Percentiles rank a stretch among this genome's conserved stretches.
Conservation (phyloP, 2,888 invertebrate species). For the Strigamia transsilvanica region DNA sequence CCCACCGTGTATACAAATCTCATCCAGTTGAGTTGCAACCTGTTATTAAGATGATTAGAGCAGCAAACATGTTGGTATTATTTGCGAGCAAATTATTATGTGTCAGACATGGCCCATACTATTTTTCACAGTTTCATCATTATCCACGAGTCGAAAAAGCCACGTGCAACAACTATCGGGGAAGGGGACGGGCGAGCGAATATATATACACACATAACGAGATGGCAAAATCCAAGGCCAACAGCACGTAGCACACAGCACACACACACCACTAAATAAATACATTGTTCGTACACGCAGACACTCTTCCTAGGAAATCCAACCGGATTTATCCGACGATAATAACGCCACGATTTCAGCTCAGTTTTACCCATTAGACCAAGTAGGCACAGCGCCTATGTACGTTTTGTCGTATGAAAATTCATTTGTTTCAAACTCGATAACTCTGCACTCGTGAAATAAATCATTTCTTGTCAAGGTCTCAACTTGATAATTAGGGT, state of each 20-base stretch:
- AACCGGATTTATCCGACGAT: no score
- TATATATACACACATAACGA: not conserved
- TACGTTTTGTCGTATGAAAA: no score
- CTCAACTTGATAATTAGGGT: no score
- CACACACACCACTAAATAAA: no score
- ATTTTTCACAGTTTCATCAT: slow-evolving; percentile 54
- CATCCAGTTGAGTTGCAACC: slow-evolving; percentile 18
- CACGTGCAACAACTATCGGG: not conserved
- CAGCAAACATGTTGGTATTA: slow-evolving; percentile 54
- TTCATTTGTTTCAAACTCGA: no score
- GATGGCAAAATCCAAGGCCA: not conserved
- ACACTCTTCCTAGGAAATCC: no score
- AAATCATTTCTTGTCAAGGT: no score
- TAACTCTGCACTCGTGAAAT: no score
- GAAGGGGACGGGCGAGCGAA: not conserved
- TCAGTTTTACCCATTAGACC: no score
- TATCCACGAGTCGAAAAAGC: slow-evolving; percentile 51
- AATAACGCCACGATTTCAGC: no score
- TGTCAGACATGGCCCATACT: slow-evolving; percentile 51
- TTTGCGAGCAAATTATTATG: slow-evolving; percentile 52
- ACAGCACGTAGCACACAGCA: not conserved
- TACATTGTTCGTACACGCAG: no score
- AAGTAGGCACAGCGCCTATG: no score
- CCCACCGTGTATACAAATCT: slow-evolving; percentile 5
- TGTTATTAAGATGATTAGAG: slow-evolving; percentile 54